Percentiles rank a stretch among this genome's conserved stretches.
Evolutionary conservation across 1,140 invertebrate species (phyloP).

Genomic region (Triops longicaudatus): DNA sequence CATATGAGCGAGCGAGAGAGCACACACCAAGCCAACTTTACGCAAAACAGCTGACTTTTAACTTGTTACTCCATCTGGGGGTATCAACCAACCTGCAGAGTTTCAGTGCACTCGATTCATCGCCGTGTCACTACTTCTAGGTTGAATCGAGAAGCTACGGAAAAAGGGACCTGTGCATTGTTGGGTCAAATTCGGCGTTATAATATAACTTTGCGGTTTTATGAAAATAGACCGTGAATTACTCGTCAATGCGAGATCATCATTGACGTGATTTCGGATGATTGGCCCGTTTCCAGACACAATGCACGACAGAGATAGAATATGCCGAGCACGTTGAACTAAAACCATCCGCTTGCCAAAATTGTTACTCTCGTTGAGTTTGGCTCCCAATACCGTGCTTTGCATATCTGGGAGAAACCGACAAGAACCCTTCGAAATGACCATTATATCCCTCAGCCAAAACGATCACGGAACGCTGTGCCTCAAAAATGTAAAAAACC

Average conservation of each 20-base stretch:
- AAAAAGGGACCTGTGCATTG: too few species aligned
- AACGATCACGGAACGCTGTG: too few species aligned
- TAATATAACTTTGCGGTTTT: too few species aligned
- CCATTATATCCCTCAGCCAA: too few species aligned
- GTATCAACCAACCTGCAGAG: neutral
- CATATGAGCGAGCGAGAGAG: too few species aligned
- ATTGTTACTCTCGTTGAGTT: neutral
- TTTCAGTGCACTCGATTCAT: too few species aligned
- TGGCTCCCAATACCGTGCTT: neutral
- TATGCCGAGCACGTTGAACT: neutral
- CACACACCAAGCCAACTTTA: neutral
- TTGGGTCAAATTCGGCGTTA: too few species aligned
- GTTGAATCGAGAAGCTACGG: too few species aligned
- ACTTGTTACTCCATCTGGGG: neutral
- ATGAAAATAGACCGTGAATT: neutral
- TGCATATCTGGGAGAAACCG: too few species aligned
- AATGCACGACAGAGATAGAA: neutral
- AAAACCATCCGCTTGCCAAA: neutral
- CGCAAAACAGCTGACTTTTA: conserved; percentile 1
- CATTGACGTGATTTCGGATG: neutral
- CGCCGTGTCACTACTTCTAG: too few species aligned
- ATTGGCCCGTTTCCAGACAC: neutral
- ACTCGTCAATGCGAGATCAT: neutral
- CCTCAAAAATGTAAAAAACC: too few species aligned
- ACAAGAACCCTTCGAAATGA: too few species aligned